phyloP scores from a whole-genome alignment of 2,797 vertebrate genomes.

The Erethizon dorsatum region DNA sequence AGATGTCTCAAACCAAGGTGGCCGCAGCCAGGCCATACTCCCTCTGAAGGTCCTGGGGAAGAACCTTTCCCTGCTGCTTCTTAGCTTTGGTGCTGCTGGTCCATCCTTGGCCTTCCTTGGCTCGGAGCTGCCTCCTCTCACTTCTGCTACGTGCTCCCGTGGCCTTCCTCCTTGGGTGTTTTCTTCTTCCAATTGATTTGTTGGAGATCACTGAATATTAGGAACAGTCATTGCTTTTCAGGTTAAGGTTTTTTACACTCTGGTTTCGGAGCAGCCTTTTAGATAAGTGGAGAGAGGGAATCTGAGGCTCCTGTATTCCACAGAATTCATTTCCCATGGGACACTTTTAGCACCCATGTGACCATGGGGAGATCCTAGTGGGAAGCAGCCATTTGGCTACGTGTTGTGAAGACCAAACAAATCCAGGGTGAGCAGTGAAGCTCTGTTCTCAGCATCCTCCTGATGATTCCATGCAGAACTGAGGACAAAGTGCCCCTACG shows the following conservation, averaged over 20 bases:
- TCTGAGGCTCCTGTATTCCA: background rate
- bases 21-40: too few species aligned
- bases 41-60: background rate
- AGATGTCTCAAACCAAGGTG: background rate
- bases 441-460: background rate
- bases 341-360: background rate
- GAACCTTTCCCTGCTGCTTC: background rate
- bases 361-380: too few species aligned
- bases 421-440: background rate
- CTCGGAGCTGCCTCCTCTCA: background rate
- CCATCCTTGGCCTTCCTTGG: background rate
- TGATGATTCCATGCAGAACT: background rate
- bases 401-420: background rate
- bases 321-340: background rate
- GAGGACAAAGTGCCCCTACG: background rate
- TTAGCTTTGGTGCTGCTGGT: background rate
- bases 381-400: background rate
- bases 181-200: constrained; percentile 12
- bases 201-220: background rate
- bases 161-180: background rate
- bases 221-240: background rate
- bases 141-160: background rate
- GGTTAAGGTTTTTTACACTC: constrained; percentile 22
- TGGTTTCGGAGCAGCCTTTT: constrained; percentile 23
- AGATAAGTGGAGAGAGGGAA: background rate